phyloP scores from a whole-genome alignment of 2,113 vertebrate genomes.

The Ondatra zibethicus region DNA sequence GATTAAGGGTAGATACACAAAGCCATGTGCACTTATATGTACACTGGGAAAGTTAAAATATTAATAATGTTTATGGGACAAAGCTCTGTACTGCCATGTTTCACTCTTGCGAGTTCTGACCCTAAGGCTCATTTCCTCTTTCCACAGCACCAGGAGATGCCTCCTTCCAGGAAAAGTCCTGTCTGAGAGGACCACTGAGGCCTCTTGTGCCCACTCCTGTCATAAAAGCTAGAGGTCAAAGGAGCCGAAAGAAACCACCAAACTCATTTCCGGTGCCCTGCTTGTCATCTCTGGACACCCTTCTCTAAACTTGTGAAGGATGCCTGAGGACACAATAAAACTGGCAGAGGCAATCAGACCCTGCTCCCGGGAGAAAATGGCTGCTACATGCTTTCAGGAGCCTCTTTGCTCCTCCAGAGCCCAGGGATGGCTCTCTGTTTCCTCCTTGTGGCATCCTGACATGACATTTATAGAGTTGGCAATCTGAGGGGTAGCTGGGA shows the following conservation, averaged over 20 bases:
- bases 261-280: fast-evolving
- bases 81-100: background rate
- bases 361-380: background rate
- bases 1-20: background rate
- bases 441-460: fast-evolving
- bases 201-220: fast-evolving
- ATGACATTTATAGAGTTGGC: background rate
- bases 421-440: fast-evolving
- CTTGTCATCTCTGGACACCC: background rate
- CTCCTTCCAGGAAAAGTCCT: background rate
- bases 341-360: fast-evolving
- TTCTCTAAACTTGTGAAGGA: background rate
- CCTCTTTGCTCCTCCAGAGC: fast-evolving
- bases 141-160: fast-evolving
- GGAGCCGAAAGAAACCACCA: background rate
- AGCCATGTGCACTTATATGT: no score
- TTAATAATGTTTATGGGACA: background rate
- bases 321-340: background rate
- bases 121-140: fast-evolving
- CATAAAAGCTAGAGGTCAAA: background rate
- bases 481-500: background rate
- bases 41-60: background rate
- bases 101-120: background rate
- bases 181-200: background rate
- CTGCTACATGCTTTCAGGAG: fast-evolving